A percentile compares a stretch with the other conserved stretches of the same genome.
Conservation (phyloP, 2,888 invertebrate species). For the Apotomis capreana region DNA sequence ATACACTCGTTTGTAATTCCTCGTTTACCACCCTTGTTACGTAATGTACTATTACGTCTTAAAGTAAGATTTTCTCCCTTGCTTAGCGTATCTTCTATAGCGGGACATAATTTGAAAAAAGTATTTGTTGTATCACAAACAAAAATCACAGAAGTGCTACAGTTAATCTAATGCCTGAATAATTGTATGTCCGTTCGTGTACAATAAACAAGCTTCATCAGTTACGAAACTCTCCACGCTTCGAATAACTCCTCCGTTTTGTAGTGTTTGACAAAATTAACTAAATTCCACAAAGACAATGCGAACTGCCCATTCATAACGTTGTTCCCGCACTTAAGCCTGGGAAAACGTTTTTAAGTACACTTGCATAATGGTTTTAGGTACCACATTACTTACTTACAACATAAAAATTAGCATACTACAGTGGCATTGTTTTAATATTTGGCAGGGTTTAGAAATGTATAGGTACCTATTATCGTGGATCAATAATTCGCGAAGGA, state of each 20-base stretch:
- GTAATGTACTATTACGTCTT: too few species aligned
- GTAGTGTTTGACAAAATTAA: conserved; percentile 12
- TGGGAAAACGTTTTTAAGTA: conserved; percentile 21
- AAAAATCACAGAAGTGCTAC: too few species aligned
- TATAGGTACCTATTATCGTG: too few species aligned
- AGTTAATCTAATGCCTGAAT: too few species aligned
- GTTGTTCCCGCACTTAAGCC: conserved; percentile 7
- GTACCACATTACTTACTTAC: background rate
- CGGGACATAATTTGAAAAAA: too few species aligned
- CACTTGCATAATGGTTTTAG: conserved; percentile 10
- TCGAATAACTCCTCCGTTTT: conserved; percentile 1
- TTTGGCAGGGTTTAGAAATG: background rate
- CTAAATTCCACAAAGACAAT: conserved; percentile 10
- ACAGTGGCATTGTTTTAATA: background rate
- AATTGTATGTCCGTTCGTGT: too few species aligned
- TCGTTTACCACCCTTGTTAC: too few species aligned
- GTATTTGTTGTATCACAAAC: too few species aligned
- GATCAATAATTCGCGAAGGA: too few species aligned
- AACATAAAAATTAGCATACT: background rate
- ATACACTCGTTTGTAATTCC: too few species aligned
- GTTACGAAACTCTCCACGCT: background rate
- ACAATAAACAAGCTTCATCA: background rate
- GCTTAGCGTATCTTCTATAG: too few species aligned
- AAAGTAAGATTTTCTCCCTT: too few species aligned
- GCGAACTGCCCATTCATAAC: conserved; percentile 9